phyloP scores from a whole-genome alignment of 2,113 vertebrate genomes.

The Rhadina sibilatrix region DNA sequence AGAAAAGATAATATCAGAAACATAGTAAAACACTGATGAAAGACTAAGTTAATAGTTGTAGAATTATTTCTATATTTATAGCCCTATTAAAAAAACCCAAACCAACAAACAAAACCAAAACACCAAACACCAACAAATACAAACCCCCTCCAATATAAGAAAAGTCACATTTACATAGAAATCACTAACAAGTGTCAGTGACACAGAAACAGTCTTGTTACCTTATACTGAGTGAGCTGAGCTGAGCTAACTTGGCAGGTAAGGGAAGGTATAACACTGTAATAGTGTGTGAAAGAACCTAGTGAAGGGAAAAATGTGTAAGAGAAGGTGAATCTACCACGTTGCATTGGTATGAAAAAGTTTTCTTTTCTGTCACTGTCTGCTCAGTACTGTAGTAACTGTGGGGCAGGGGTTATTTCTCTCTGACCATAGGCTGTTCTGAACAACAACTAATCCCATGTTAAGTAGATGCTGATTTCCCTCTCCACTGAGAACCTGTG shows the following conservation, averaged over 20 bases:
- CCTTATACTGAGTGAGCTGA: neutral
- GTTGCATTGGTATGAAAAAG: neutral
- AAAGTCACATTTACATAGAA: neutral
- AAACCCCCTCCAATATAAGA: neutral
- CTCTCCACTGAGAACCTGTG: slow-evolving; percentile 9
- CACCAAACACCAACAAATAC: neutral
- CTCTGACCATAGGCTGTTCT: neutral
- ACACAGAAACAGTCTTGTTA: neutral
- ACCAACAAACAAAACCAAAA: neutral
- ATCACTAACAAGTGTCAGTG: neutral
- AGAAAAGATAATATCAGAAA: neutral
- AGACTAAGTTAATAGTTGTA: neutral
- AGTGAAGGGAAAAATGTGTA: neutral
- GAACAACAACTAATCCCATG: neutral
- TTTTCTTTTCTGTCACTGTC: neutral
- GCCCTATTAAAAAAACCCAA: neutral
- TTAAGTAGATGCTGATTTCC: neutral
- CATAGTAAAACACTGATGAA: neutral
- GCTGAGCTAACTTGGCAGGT: neutral
- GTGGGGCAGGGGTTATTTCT: neutral
- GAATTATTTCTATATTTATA: neutral
- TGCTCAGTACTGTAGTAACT: neutral
- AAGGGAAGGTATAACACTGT: neutral
- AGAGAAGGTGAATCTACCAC: neutral
- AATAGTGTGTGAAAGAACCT: neutral